These are phyloP conservation scores for Ophioderma brevispina DNA, from an alignment of 35 echinoderm and acorn worm genomes.

Conservation along the genomic window DNA sequence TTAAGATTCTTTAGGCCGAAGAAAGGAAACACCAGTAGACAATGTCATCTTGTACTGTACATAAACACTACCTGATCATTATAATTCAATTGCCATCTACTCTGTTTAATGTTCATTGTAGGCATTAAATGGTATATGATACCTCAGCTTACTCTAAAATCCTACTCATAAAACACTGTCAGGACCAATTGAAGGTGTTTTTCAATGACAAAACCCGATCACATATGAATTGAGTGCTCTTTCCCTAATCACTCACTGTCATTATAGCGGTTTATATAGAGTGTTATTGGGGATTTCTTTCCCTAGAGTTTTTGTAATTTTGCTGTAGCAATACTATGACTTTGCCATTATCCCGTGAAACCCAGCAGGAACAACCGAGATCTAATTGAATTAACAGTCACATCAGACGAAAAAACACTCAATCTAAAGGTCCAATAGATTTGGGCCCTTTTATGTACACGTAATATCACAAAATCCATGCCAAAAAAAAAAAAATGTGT, in stretches of 20 bases:
- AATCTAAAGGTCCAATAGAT: background rate
- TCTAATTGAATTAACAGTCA: background rate
- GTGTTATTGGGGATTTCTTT: background rate
- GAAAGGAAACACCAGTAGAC: background rate
- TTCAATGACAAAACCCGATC: background rate
- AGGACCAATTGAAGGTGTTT: background rate
- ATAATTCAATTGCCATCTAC: conserved; percentile 2
- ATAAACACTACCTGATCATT: background rate
- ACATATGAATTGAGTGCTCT: background rate
- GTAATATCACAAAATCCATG: no score
- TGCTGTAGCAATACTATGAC: background rate
- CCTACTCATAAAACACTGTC: background rate
- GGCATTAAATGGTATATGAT: conserved; percentile 2
- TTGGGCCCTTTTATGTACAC: background rate
- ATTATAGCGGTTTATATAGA: background rate
- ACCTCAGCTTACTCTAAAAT: background rate
- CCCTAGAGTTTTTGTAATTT: background rate
- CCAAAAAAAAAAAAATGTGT: no score
- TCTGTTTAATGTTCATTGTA: background rate
- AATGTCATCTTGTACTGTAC: background rate
- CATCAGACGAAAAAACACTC: background rate
- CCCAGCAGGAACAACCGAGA: background rate
- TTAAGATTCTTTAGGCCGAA: background rate
- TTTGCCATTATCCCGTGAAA: background rate
- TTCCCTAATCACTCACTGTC: background rate